Percentiles rank a stretch among this genome's conserved stretches.
These are phyloP conservation scores for Mareca penelope DNA, from an alignment of 2,797 vertebrate genomes.

Conservation along the genomic window DNA sequence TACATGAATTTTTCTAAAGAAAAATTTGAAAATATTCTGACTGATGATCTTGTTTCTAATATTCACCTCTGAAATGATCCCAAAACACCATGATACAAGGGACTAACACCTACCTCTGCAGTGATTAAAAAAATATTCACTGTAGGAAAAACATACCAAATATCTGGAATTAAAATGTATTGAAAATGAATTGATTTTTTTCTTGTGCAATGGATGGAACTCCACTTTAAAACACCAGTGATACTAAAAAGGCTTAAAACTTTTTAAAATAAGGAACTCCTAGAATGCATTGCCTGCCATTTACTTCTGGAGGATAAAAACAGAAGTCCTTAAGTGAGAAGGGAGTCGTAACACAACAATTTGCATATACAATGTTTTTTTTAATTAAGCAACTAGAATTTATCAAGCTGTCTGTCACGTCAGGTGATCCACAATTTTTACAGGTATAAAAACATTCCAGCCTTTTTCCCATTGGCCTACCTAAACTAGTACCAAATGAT, in stretches of 20 bases:
- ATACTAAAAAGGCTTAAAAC: background rate
- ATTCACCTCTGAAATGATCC: background rate
- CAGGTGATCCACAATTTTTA: background rate
- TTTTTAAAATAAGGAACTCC: background rate
- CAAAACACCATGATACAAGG: background rate
- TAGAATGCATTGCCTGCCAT: background rate
- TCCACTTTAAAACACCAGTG: background rate
- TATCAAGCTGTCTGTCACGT: background rate
- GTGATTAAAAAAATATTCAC: background rate
- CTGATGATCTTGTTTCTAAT: background rate
- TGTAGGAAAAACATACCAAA: background rate
- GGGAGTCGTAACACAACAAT: background rate
- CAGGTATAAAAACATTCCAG: background rate
- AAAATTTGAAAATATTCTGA: background rate
- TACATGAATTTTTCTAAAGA: background rate
- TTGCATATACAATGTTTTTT: background rate
- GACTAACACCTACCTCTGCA: background rate
- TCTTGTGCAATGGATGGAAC: conserved; percentile 9
- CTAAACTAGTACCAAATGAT: background rate
- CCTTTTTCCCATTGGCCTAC: background rate
- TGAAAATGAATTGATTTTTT: conserved; percentile 24
- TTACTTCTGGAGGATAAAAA: background rate
- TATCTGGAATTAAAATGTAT: conserved; percentile 4
- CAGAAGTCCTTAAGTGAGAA: background rate
- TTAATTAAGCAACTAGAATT: background rate